Evolutionary conservation across 1,140 invertebrate species (phyloP), one percentile per base, ranked within the genome.

Genomic region (Paraescarpia echinospica): DNA sequence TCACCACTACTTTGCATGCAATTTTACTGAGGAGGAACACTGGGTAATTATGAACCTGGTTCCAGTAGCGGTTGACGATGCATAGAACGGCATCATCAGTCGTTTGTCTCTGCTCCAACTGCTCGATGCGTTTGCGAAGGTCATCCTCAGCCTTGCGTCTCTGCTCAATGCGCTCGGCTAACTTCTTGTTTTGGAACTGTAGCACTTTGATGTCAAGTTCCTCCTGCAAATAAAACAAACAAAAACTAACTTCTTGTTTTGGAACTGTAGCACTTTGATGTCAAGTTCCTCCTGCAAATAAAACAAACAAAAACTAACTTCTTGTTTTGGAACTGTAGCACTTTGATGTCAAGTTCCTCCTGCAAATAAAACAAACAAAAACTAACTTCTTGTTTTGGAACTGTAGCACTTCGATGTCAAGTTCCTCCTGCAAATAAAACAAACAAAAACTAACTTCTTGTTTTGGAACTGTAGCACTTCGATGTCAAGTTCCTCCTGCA

Each of bases 41-140:
- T 41, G 31, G 27, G 9, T 31, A 8, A 91, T 4, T 59, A 92
- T n/a, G 14, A 91, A 96, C 96, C 94, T 96, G 96, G 94, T 96
- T 99, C 99, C 99, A 99, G 96, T 99, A 99, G 93, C 99, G 97
- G 97, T 99, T 99, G 14, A 99, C 98, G 93, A 99, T 98, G 97
- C 99, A 99, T 18, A 99, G 96, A 27, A 99, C 99, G 93, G 98
- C 98, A 97, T 99, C 99, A 96, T 99, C 99, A 96, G 99, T 98
- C 89, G 98, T 98, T 96, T 99, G 99, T 92, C 99, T 96, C 96
- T 99, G 99, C 95, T 99, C 99, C 93, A 99, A 96, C 96, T 99
- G 98, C 96, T 99, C 99, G 94, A 99, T 99, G 94, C 99, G 97
- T 93, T 98, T 98, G 89, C 98, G 96, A 33, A 99, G 96, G 95